Conservation (phyloP, 2,888 invertebrate species). For the Sphinx pinastri region DNA sequence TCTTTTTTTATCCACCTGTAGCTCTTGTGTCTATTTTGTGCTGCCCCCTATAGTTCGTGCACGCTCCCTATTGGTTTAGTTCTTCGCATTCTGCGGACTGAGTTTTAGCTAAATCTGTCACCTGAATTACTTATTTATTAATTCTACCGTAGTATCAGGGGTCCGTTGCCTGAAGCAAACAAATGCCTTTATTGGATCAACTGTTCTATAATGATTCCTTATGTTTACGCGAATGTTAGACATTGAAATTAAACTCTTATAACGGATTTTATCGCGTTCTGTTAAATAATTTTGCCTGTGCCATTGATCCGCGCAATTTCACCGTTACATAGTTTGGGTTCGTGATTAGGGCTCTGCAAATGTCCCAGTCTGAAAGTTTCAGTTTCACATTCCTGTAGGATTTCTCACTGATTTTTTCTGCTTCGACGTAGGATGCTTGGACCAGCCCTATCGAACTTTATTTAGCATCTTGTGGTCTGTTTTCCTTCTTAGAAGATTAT, state of each 20-base stretch:
- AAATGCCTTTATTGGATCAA: not conserved
- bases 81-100: not conserved
- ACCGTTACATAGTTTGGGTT: not conserved
- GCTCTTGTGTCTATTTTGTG: too few species aligned
- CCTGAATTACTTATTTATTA: not conserved
- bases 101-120: not conserved
- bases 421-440: conserved; percentile 18
- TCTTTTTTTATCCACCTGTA: too few species aligned
- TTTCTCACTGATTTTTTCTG: conserved; percentile 8
- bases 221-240: too few species aligned
- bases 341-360: not conserved
- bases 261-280: too few species aligned
- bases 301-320: not conserved
- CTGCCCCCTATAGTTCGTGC: too few species aligned
- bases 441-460: not conserved
- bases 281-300: not conserved
- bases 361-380: not conserved
- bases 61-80: not conserved
- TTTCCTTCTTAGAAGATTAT: conserved; percentile 1
- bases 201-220: too few species aligned
- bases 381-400: conserved; percentile 1
- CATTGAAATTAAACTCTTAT: too few species aligned
- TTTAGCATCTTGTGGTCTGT: conserved; percentile 9
- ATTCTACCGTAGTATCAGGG: not conserved
- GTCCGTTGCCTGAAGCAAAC: not conserved